Evolutionary conservation across 2,113 vertebrate genomes (phyloP).

Genomic region (Noctilio leporinus): DNA sequence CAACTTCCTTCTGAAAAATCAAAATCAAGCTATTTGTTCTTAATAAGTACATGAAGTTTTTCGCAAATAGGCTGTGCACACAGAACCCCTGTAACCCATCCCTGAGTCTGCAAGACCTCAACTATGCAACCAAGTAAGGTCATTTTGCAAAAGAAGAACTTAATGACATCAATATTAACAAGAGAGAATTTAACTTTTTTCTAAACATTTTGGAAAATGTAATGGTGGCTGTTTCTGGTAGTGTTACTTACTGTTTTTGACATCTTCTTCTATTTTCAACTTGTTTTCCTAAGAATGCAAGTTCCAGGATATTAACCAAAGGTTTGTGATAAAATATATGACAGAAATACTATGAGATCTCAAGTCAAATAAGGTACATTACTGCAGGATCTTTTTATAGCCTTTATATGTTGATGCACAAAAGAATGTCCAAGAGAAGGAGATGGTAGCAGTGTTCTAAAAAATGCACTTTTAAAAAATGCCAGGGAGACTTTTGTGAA

Average conservation of each 20-base stretch:
- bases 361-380: neutral
- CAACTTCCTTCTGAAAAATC: neutral
- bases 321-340: neutral
- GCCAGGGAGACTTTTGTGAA: neutral
- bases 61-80: neutral
- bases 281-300: neutral
- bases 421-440: neutral
- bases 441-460: neutral
- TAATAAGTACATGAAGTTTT: neutral
- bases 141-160: neutral
- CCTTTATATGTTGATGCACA: neutral
- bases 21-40: conserved; percentile 4
- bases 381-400: neutral
- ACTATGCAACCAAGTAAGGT: neutral
- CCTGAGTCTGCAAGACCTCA: conserved; percentile 35
- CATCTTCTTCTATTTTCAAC: neutral
- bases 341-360: neutral
- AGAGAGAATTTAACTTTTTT: neutral
- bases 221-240: neutral
- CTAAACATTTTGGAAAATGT: neutral
- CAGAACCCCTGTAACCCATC: neutral
- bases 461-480: neutral
- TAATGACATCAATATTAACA: neutral
- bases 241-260: neutral
- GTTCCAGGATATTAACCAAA: neutral